phyloP scores from a whole-genome alignment of 2,797 vertebrate species.

The Clarias pachynema region DNA sequence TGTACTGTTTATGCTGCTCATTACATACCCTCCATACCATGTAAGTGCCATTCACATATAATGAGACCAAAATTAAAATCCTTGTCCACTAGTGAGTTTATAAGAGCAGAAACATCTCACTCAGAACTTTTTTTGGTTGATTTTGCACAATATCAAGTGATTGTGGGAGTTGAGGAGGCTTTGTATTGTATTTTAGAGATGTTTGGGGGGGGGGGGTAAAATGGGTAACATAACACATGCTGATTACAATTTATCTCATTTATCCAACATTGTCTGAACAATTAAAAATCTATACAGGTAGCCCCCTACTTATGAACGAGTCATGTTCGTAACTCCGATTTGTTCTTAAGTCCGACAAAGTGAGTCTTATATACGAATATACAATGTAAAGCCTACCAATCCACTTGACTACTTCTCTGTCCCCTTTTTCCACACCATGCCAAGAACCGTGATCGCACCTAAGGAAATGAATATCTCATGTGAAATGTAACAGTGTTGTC shows the following conservation, averaged over 20 bases:
- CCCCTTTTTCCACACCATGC: too few species aligned
- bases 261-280: background rate
- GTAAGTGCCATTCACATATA: background rate
- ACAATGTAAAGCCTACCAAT: too few species aligned
- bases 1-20: background rate
- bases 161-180: background rate
- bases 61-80: background rate
- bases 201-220: background rate
- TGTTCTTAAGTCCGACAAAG: too few species aligned
- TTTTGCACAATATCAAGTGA: background rate
- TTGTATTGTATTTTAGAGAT: background rate
- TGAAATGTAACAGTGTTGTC: too few species aligned
- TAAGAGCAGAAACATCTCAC: background rate
- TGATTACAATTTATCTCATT: background rate
- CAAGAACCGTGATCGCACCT: too few species aligned
- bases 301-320: too few species aligned
- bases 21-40: background rate
- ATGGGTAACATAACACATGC: background rate
- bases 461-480: too few species aligned
- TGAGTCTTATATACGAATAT: too few species aligned
- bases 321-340: too few species aligned
- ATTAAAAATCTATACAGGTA: background rate
- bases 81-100: background rate
- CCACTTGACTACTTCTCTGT: too few species aligned
- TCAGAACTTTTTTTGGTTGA: background rate